These are phyloP conservation scores for Drosophila willistoni DNA, from an alignment of 1,140 invertebrate species.

Conservation along the genomic window DNA sequence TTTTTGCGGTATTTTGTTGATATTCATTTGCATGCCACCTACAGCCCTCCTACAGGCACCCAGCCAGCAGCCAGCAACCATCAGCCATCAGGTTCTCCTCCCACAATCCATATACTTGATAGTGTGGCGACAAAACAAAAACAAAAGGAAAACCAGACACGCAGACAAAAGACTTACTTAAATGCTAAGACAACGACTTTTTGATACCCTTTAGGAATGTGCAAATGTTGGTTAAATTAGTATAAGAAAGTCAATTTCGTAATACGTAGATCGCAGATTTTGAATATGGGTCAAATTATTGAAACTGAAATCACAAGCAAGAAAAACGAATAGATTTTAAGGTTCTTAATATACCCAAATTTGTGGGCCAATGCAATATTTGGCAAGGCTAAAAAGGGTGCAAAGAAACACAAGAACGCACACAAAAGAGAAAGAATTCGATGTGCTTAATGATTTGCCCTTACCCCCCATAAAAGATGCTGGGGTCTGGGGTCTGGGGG, in stretches of 20 bases:
- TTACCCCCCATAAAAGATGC: slow-evolving; percentile 56
- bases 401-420: slow-evolving; percentile 13
- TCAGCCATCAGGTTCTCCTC: background rate
- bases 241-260: too few relatives aligned
- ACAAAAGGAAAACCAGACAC: slow-evolving; percentile 42
- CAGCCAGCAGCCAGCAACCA: background rate
- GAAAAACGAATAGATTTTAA: background rate
- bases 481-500: slow-evolving; percentile 1
- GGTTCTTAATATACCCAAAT: background rate
- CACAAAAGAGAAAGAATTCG: slow-evolving; percentile 20
- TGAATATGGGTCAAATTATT: too few relatives aligned
- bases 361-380: background rate
- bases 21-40: slow-evolving; percentile 52
- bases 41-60: background rate
- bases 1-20: slow-evolving; percentile 49
- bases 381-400: background rate
- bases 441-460: slow-evolving; percentile 67
- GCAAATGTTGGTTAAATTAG: too few relatives aligned
- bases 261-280: too few relatives aligned
- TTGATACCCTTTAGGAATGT: background rate
- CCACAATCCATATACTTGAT: slow-evolving; percentile 36
- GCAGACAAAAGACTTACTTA: background rate
- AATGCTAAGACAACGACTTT: background rate
- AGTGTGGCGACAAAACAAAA: slow-evolving; percentile 46
- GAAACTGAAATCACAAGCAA: too few relatives aligned